Percentiles rank a stretch among this genome's conserved stretches.
These are phyloP conservation scores for Echinarachnius parma DNA, from an alignment of 53 echinoderm and acorn worm genomes.

Conservation along the genomic window DNA sequence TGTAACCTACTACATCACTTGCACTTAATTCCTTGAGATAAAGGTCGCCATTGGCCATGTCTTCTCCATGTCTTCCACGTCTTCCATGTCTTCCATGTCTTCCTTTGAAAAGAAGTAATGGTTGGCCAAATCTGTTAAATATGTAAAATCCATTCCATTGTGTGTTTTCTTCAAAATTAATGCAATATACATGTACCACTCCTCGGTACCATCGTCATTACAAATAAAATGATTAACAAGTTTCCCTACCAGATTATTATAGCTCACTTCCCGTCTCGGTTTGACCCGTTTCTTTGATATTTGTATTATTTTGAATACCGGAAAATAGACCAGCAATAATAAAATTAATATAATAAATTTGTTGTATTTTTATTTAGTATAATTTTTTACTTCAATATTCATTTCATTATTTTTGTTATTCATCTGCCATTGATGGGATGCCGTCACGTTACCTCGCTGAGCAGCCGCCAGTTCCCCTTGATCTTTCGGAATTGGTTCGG, in stretches of 20 bases:
- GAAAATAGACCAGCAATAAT: too few relatives aligned
- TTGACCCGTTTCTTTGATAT: neutral
- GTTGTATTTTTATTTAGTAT: too few relatives aligned
- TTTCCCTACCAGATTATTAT: constrained; percentile 11
- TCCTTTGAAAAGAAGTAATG: constrained; percentile 3
- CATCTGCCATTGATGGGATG: too few relatives aligned
- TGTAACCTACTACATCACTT: constrained; percentile 16
- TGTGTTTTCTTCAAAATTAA: constrained; percentile 5
- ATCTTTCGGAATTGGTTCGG: too few relatives aligned
- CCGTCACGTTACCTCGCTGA: too few relatives aligned
- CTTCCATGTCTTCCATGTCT: neutral
- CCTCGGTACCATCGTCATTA: neutral
- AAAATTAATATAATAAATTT: too few relatives aligned
- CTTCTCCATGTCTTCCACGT: too few relatives aligned
- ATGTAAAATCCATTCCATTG: constrained; percentile 3
- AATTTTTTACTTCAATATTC: too few relatives aligned
- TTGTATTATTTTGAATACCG: too few relatives aligned
- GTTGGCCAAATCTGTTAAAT: neutral
- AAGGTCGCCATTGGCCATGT: neutral
- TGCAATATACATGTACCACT: constrained; percentile 19
- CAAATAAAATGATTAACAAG: neutral
- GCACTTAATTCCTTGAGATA: constrained; percentile 22
- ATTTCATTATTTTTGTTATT: too few relatives aligned
- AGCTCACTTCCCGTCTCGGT: too few relatives aligned
- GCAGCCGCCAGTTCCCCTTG: too few relatives aligned